Base-by-base conservation (phyloP, 2,113 vertebrate genomes). In the Arvicanthis niloticus region DNA sequence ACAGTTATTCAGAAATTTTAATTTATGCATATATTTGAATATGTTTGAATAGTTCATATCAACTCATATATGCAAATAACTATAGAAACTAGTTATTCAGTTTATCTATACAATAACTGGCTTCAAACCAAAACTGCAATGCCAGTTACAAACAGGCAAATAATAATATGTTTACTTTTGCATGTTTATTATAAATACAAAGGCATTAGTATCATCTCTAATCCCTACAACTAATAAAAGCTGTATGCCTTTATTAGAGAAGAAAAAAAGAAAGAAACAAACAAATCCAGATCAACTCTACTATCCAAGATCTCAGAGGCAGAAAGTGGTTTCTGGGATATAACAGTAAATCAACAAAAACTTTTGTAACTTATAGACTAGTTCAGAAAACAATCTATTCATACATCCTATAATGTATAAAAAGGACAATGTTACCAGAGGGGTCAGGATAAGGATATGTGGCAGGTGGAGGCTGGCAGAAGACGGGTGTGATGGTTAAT, bases 111-210 rank as follows among this genome's bases (percentile, higher is more conserved):
- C 21, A 76, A n/a, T 75, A 93, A 81, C 0, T 76, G 58, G 42
- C 31, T 76, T 81, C 73, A 51, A 73, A 96, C 80, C 17, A 81
- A 60, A 90, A 81, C 58, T 93, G 42, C 68, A 16, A 91, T n/a
- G 45, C 34, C 16, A 56, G 19, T 53, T 56, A 81, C 17, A 81
- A 81, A n/a, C 37, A 75, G 26, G 42, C 34, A 72, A 37, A 92
- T 34, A 91, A 91, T 40, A 68, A 67, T 11, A 26, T 15, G 15
- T 76, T 86, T 58, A 19, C 15, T 85, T 72, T 80, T 86, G 29
- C 40, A 73, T 9, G 42, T 19, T 42, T 93, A 88, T 40, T 87
- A 75, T 58, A 95, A 87, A 76, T 19, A 0, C 19, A 37, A 87
- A 40, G 26, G 34, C 26, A 94, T 67, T 90, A 67, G 72, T 37